Percentiles rank a stretch among this genome's conserved stretches.
Conservation (phyloP, 2,888 invertebrate species). For the Andrena marginata region DNA sequence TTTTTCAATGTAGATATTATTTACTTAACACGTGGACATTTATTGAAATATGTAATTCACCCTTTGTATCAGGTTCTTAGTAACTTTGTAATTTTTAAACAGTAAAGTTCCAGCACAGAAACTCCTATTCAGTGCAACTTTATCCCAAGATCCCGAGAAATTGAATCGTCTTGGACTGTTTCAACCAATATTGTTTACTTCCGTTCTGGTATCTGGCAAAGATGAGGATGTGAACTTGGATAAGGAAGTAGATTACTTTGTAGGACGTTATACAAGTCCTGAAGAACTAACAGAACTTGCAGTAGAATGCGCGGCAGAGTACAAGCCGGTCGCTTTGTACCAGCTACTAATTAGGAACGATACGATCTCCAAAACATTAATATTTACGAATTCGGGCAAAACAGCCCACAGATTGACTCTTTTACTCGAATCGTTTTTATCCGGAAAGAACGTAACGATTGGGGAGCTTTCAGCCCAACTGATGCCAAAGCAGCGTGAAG, state of each 20-base stretch:
- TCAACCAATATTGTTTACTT: slow-evolving; percentile 96
- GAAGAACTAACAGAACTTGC: slow-evolving; percentile 90
- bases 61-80: not conserved
- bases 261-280: slow-evolving; percentile 94
- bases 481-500: slow-evolving; percentile 88
- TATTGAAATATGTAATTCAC: not conserved
- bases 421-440: slow-evolving; percentile 88
- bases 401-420: slow-evolving; percentile 91
- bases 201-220: slow-evolving; percentile 86
- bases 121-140: slow-evolving; percentile 98
- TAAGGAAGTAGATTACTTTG: slow-evolving; percentile 85
- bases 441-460: slow-evolving; percentile 85
- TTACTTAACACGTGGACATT: not conserved
- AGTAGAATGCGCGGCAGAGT: slow-evolving; percentile 88
- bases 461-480: slow-evolving; percentile 90
- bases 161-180: slow-evolving; percentile 95
- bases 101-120: slow-evolving; percentile 91
- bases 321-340: slow-evolving; percentile 93
- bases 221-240: slow-evolving; percentile 80
- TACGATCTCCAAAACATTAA: slow-evolving; percentile 91
- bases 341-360: slow-evolving; percentile 87
- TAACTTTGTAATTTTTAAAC: slow-evolving; percentile 32
- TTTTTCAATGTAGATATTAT: too few relatives aligned
- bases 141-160: slow-evolving; percentile 98
- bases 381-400: slow-evolving; percentile 95